Conservation (phyloP, 2,797 vertebrate species). For the Manis pentadactyla region DNA sequence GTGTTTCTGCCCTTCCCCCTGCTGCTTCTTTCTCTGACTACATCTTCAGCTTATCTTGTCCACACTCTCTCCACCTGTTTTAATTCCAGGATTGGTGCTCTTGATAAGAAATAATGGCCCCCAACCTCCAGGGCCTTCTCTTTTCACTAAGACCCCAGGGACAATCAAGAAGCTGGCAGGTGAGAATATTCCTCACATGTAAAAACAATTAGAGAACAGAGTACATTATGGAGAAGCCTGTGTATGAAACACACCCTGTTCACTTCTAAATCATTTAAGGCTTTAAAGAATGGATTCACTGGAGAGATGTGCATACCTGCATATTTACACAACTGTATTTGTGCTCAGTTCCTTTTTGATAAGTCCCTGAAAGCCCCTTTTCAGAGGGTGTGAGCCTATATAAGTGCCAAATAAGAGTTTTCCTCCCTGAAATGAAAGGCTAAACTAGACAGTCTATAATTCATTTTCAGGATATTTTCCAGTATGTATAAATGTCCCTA, state of each 20-base stretch:
- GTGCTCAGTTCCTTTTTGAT: constrained; percentile 29
- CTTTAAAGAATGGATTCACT: background rate
- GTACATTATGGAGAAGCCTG: accelerated
- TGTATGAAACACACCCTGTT: background rate
- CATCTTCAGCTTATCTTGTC: background rate
- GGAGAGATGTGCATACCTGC: background rate
- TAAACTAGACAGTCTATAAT: background rate
- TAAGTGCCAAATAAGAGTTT: constrained; percentile 25
- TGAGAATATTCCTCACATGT: background rate
- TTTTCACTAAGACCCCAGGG: background rate
- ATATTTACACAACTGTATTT: constrained; percentile 29
- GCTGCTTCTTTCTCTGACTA: background rate
- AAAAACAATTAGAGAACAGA: background rate
- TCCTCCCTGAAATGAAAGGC: constrained; percentile 28
- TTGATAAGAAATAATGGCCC: background rate
- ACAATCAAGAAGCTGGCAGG: background rate
- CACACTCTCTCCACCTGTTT: background rate
- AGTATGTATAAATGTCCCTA: background rate
- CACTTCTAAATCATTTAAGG: background rate
- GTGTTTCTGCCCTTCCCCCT: background rate
- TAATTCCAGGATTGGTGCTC: background rate
- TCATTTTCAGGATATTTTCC: constrained; percentile 23
- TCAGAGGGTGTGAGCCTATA: background rate
- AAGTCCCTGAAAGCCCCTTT: constrained; percentile 1
- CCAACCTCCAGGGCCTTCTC: background rate